These are phyloP conservation scores for Rhynchonema sp. DNA, from an alignment of 2,888 invertebrate genomes.

Conservation along the genomic window DNA sequence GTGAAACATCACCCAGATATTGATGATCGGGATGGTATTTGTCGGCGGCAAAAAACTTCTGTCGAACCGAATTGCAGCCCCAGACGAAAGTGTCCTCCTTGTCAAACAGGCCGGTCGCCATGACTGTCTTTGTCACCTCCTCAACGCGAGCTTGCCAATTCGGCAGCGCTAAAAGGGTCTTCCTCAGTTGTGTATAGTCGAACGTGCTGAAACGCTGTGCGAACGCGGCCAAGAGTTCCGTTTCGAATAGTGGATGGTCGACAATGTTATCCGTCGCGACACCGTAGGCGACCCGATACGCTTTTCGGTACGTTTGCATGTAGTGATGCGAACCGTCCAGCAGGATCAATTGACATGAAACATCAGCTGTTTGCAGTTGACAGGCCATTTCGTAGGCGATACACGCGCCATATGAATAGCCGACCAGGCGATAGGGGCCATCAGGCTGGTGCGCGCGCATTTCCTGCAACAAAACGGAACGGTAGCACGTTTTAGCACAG, in stretches of 20 bases:
- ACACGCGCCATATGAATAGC: constrained; percentile 86
- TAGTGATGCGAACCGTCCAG: constrained; percentile 54
- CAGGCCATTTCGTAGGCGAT: constrained; percentile 85
- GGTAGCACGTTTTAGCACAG: too few species aligned
- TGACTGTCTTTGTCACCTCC: constrained; percentile 37
- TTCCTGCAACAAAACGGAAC: not conserved
- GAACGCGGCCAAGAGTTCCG: constrained; percentile 56
- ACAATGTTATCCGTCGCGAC: constrained; percentile 25
- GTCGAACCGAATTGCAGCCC: constrained; percentile 23
- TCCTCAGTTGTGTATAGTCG: constrained; percentile 43
- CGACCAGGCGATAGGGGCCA: constrained; percentile 72
- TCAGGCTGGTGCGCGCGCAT: not conserved
- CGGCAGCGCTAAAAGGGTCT: constrained; percentile 41
- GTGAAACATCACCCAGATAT: too few species aligned
- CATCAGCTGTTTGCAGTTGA: constrained; percentile 45
- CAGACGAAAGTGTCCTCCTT: constrained; percentile 23
- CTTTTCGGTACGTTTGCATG: constrained; percentile 32
- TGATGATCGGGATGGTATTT: too few species aligned
- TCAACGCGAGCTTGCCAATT: constrained; percentile 44
- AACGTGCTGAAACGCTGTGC: constrained; percentile 51
- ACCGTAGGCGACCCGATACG: constrained; percentile 27
- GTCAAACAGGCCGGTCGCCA: constrained; percentile 37
- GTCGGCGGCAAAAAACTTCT: constrained; percentile 28
- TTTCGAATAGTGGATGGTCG: constrained; percentile 28
- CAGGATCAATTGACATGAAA: constrained; percentile 43